Evolutionary conservation across 2,113 vertebrate genomes (phyloP).

Genomic region (Montifringilla adamsi): DNA sequence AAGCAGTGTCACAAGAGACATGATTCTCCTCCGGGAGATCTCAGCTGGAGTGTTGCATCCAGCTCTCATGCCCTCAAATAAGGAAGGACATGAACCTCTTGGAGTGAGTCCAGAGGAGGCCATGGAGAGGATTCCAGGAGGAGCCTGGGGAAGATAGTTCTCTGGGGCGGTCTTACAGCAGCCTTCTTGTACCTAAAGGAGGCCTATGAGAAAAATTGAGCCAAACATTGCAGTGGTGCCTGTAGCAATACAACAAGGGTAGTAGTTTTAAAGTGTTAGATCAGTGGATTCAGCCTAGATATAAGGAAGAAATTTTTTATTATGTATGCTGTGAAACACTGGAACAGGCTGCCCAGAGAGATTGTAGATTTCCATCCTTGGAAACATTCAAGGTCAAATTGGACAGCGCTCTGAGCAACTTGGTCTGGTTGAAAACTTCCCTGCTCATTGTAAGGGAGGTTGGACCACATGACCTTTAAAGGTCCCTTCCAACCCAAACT

Average conservation of each 20-base stretch:
- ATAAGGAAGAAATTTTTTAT: neutral
- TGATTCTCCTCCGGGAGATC: neutral
- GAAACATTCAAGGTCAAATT: neutral
- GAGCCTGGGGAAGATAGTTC: neutral
- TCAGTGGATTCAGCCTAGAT: neutral
- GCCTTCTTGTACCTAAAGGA: neutral
- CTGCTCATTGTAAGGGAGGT: accelerated
- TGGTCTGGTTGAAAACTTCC: neutral
- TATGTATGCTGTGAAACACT: neutral
- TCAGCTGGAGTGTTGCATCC: accelerated
- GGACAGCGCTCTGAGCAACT: accelerated
- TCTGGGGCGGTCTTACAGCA: neutral
- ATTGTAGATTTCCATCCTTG: neutral
- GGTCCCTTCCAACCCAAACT: neutral
- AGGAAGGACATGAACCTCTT: neutral
- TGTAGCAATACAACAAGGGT: too few species aligned
- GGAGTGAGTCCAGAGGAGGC: neutral
- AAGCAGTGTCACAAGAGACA: accelerated
- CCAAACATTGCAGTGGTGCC: neutral
- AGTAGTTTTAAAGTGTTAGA: neutral
- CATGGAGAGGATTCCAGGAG: accelerated
- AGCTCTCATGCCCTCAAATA: neutral
- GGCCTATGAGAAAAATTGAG: neutral
- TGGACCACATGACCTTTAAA: neutral
- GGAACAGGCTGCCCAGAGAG: neutral